Percentiles rank a stretch among this genome's conserved stretches.
phyloP scores from a whole-genome alignment of 2,113 vertebrate genomes.

The Ceyx margarethae region DNA sequence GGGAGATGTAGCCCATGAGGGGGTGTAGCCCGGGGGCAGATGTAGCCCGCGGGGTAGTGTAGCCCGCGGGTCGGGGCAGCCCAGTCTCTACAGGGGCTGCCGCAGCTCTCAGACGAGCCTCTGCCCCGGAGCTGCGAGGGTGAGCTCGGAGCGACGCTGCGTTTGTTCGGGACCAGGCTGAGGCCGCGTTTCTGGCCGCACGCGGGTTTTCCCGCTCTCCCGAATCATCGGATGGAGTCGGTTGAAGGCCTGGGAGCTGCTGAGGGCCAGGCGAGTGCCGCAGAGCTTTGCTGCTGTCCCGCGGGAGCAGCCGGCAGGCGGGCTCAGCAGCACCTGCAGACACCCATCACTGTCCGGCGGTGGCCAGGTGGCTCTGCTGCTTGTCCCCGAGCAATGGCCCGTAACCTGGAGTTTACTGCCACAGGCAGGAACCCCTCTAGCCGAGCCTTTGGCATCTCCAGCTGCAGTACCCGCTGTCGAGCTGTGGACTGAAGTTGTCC shows the following conservation, averaged over 20 bases:
- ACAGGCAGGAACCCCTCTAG: neutral
- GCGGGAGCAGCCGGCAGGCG: accelerated
- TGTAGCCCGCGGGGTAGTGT: too few relatives aligned
- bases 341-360: accelerated
- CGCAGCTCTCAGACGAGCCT: accelerated
- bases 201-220: neutral
- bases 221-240: accelerated
- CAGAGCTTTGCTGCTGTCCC: neutral
- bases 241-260: neutral
- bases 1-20: too few relatives aligned
- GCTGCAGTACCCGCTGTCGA: neutral
- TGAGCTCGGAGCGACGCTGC: accelerated
- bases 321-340: accelerated
- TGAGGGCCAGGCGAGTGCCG: neutral
- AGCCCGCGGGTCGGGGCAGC: neutral
- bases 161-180: neutral
- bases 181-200: neutral
- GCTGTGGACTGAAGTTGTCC: neutral
- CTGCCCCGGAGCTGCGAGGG: accelerated
- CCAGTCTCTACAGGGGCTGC: accelerated
- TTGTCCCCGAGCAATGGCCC: neutral
- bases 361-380: neutral
- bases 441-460: neutral
- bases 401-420: neutral
- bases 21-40: too few relatives aligned